A percentile compares a stretch with the other conserved stretches of the same genome.
phyloP scores from a whole-genome alignment of 2,797 vertebrate species.

The Phataginus tetradactyla region DNA sequence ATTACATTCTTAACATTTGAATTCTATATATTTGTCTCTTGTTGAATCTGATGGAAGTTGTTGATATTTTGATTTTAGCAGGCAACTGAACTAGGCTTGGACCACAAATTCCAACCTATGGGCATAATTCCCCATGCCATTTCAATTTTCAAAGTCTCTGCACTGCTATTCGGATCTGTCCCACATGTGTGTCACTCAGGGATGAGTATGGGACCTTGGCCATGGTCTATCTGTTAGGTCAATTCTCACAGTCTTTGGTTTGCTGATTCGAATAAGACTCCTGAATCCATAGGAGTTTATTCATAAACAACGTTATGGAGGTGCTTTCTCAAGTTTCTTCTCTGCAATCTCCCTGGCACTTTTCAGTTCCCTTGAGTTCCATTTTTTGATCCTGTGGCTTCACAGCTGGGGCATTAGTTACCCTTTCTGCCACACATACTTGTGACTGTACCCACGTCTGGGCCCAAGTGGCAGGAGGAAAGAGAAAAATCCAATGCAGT shows the following conservation, averaged over 20 bases:
- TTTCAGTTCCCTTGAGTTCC: background rate
- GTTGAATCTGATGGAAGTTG: background rate
- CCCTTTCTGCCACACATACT: background rate
- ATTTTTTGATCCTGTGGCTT: background rate
- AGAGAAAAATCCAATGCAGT: background rate
- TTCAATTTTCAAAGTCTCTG: conserved; percentile 8
- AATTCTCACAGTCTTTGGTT: background rate
- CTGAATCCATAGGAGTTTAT: background rate
- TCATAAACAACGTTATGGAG: background rate
- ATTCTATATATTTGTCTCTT: background rate
- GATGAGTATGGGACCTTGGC: background rate
- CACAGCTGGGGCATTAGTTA: background rate
- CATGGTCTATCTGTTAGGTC: background rate
- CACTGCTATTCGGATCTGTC: background rate
- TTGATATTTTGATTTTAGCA: background rate
- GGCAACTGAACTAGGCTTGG: background rate
- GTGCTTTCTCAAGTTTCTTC: background rate
- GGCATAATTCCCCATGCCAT: background rate
- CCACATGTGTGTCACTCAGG: background rate
- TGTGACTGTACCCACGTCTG: background rate
- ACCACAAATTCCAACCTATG: background rate
- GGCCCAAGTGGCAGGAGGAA: background rate
- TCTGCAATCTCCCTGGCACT: background rate
- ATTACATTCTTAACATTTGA: background rate
- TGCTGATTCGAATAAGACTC: background rate